Conservation (phyloP, 2,113 vertebrate species). For the Taurulus bubalis region DNA sequence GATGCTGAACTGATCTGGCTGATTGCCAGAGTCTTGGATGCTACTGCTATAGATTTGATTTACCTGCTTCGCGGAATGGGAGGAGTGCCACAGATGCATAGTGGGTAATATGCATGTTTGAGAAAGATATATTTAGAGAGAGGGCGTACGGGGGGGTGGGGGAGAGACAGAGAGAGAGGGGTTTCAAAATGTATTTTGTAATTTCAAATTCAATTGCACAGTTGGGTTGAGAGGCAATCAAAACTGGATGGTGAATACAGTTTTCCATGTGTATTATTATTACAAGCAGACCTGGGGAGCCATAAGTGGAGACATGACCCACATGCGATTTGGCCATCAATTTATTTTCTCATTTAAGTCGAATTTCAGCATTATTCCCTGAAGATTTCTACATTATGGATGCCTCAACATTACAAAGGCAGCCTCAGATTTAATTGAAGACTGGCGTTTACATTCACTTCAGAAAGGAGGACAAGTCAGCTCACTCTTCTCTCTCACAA, state of each 20-base stretch:
- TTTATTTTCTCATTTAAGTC: constrained; percentile 82
- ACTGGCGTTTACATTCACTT: constrained; percentile 72
- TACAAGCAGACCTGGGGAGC: constrained; percentile 66
- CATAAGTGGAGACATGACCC: constrained; percentile 74
- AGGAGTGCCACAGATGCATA: constrained; percentile 47
- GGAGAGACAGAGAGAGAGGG: constrained; percentile 15
- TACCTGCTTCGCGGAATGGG: constrained; percentile 60
- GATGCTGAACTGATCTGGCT: constrained; percentile 62
- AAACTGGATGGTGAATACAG: constrained; percentile 38
- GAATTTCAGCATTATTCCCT: constrained; percentile 80
- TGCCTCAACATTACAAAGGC: constrained; percentile 66
- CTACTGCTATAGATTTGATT: constrained; percentile 72
- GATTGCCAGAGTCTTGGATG: constrained; percentile 64
- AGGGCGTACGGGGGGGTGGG: neutral
- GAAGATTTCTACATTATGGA: constrained; percentile 70
- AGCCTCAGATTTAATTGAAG: constrained; percentile 73
- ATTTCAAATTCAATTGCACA: constrained; percentile 37
- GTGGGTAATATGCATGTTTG: constrained; percentile 44
- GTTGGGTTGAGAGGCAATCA: constrained; percentile 2
- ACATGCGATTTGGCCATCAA: constrained; percentile 79
- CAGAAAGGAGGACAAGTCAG: constrained; percentile 49
- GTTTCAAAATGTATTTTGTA: constrained; percentile 48
- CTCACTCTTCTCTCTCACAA: constrained; percentile 17
- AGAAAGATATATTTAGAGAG: constrained; percentile 11
- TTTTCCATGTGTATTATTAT: constrained; percentile 42